A percentile compares a stretch with the other conserved stretches of the same genome.
phyloP scores from a whole-genome alignment of 1,140 invertebrate species.

The Sminthurinus signatus region DNA sequence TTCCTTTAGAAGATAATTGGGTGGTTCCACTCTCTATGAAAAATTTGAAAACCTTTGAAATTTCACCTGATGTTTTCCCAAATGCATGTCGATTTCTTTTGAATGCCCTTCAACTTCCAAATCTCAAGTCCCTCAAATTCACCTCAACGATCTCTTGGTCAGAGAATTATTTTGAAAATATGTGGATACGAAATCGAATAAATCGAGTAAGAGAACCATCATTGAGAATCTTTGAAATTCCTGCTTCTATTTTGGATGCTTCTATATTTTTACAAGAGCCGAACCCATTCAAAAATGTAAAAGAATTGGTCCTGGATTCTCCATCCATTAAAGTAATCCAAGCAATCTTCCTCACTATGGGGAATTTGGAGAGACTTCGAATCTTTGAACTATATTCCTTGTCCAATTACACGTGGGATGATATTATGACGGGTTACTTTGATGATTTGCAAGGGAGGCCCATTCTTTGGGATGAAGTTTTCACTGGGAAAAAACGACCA shows the following conservation, averaged over 20 bases:
- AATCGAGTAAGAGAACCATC: no score
- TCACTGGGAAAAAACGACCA: neutral
- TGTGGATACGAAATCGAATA: neutral
- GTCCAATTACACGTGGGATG: neutral
- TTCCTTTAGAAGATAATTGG: neutral
- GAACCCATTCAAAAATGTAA: neutral
- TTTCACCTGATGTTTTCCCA: neutral
- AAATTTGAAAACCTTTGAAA: neutral
- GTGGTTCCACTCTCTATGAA: neutral
- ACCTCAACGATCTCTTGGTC: neutral
- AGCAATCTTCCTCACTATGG: neutral
- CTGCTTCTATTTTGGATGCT: neutral
- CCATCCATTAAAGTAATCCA: neutral
- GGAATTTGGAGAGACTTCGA: neutral
- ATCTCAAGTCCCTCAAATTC: neutral
- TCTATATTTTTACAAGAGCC: neutral
- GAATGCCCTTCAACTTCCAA: slow-evolving; percentile 4
- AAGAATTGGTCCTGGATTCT: neutral
- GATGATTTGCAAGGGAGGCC: neutral
- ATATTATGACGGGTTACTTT: neutral
- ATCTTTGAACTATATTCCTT: neutral
- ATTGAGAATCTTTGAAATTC: neutral
- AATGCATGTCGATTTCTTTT: neutral
- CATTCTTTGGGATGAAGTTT: neutral
- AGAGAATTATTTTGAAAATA: neutral